These are phyloP conservation scores for Cryptoprocta ferox DNA, from an alignment of 2,797 vertebrate genomes.

Conservation along the genomic window DNA sequence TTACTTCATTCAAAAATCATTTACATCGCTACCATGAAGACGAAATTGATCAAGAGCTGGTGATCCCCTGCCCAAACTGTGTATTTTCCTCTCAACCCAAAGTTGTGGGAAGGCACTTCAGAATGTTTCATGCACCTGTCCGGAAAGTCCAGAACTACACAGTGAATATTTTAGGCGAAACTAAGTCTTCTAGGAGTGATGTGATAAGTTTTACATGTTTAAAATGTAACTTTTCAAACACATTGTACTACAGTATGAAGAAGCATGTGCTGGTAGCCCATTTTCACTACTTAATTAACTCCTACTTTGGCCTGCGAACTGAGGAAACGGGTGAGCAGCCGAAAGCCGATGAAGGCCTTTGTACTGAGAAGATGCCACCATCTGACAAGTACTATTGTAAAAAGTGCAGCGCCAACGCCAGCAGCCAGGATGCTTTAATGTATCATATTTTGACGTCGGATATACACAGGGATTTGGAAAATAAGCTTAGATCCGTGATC, in stretches of 20 bases:
- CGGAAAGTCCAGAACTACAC: conserved; percentile 85
- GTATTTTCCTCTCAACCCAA: conserved; percentile 92
- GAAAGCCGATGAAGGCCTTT: conserved; percentile 69
- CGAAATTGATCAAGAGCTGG: conserved; percentile 91
- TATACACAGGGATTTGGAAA: conserved; percentile 92
- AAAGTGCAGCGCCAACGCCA: conserved; percentile 91
- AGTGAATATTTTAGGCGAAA: conserved; percentile 86
- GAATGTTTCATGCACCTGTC: conserved; percentile 91
- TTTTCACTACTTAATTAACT: conserved; percentile 89
- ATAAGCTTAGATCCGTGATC: conserved; percentile 93
- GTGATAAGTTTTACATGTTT: conserved; percentile 91
- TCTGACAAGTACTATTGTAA: conserved; percentile 92
- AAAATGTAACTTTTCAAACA: conserved; percentile 92
- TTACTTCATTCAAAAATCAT: conserved; percentile 93
- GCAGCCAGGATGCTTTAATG: conserved; percentile 93
- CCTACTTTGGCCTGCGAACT: conserved; percentile 90
- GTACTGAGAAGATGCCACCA: conserved; percentile 70
- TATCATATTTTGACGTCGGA: conserved; percentile 96
- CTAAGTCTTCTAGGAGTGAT: conserved; percentile 84
- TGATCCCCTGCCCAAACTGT: conserved; percentile 93
- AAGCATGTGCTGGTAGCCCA: conserved; percentile 97
- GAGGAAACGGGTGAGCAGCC: conserved; percentile 79
- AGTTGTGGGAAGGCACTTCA: conserved; percentile 92
- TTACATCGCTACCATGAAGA: conserved; percentile 93
- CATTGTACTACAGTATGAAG: conserved; percentile 94